A percentile compares a stretch with the other conserved stretches of the same genome.
Conservation (phyloP, 2,888 invertebrate genomes). For the Clunio marinus region DNA sequence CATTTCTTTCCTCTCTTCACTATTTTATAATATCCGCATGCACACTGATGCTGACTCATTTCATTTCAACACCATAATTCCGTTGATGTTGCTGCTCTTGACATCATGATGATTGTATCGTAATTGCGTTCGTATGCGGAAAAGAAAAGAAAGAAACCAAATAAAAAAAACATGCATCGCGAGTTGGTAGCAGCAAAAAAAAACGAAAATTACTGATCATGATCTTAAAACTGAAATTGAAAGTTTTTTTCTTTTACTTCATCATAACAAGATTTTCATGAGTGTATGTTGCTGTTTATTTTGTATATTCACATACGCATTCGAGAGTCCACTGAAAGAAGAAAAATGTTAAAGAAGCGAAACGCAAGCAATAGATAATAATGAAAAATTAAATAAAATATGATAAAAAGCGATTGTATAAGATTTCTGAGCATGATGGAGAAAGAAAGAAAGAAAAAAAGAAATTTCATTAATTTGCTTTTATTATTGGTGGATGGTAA, state of each 20-base stretch:
- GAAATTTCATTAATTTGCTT: slow-evolving; percentile 21
- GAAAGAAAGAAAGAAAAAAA: background rate
- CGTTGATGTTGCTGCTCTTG: slow-evolving; percentile 4
- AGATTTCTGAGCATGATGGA: background rate
- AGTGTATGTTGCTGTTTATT: background rate
- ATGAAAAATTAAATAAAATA: background rate
- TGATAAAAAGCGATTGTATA: slow-evolving; percentile 7
- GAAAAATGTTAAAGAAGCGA: background rate
- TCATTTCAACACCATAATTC: background rate
- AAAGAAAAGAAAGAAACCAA: background rate
- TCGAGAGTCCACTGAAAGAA: background rate
- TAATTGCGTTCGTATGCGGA: background rate
- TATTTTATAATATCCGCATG: slow-evolving; percentile 30
- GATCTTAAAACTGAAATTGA: slow-evolving; percentile 36
- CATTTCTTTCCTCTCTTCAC: background rate
- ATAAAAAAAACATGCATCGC: background rate
- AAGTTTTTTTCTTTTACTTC: slow-evolving; percentile 30
- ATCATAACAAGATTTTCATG: background rate
- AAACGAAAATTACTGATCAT: slow-evolving; percentile 6
- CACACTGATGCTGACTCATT: background rate
- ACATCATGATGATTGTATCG: background rate
- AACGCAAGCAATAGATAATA: background rate
- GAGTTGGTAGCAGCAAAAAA: background rate
- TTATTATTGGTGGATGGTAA: background rate
- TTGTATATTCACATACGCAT: background rate